These are phyloP conservation scores for Frankliniella fusca DNA, from an alignment of 2,888 invertebrate genomes.

Conservation along the genomic window DNA sequence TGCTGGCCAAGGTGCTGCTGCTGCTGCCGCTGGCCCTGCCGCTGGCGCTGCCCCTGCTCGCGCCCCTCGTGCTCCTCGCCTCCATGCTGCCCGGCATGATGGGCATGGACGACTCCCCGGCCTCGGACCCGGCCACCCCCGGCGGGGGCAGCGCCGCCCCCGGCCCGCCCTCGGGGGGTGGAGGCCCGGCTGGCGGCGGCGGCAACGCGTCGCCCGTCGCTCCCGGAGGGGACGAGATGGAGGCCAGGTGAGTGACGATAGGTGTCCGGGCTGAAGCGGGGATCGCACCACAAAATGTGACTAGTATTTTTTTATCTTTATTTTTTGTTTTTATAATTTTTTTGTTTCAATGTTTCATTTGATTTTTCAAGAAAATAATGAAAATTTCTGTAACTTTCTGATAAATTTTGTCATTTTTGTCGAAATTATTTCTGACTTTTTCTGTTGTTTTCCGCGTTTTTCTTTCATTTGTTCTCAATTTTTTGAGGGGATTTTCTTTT, in stretches of 20 bases:
- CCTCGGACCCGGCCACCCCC: not conserved
- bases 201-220: not conserved
- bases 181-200: not conserved
- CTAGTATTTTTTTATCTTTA: no score
- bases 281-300: no score
- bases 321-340: no score
- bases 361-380: no score
- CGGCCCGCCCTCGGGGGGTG: not conserved
- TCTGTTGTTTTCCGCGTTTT: no score
- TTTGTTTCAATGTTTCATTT: no score
- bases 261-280: no score
- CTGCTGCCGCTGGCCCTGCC: constrained; percentile 12
- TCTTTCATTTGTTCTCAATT: no score
- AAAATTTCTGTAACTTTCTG: no score
- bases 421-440: no score
- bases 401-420: no score
- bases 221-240: not conserved
- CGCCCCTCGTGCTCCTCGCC: not conserved
- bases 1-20: constrained; percentile 17
- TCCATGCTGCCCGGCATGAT: not conserved
- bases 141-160: not conserved
- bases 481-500: no score
- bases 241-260: not conserved
- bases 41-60: constrained; percentile 5
- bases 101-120: constrained; percentile 7